Conservation (phyloP, 2,888 invertebrate genomes). For the Glyphotaelius pellucidus region DNA sequence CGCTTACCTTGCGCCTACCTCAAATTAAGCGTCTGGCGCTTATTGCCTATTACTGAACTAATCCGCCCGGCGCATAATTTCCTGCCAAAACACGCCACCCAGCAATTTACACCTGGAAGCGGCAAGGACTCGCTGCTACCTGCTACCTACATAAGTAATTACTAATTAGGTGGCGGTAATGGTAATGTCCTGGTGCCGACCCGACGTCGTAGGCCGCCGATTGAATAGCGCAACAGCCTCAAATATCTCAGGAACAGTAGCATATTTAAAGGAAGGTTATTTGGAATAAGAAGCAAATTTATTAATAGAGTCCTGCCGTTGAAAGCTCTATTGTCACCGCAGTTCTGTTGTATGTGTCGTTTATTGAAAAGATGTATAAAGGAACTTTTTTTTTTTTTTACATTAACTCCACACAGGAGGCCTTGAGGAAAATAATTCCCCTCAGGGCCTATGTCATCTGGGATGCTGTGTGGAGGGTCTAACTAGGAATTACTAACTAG, state of each 20-base stretch:
- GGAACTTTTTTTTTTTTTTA: too few species aligned
- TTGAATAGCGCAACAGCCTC: neutral
- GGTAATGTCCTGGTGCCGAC: neutral
- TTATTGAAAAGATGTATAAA: neutral
- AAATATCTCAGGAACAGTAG: neutral
- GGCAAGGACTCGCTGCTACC: neutral
- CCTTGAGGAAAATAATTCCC: too few species aligned
- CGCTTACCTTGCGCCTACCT: neutral
- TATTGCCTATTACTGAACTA: constrained; percentile 16
- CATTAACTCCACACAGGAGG: too few species aligned
- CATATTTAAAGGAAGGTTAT: neutral
- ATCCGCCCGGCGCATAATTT: constrained; percentile 26
- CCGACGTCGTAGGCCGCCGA: neutral
- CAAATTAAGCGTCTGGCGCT: neutral
- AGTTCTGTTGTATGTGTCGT: neutral
- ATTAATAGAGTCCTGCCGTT: neutral
- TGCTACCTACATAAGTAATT: neutral
- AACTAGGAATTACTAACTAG: too few species aligned
- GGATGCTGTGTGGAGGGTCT: too few species aligned
- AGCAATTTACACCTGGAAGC: constrained; percentile 36
- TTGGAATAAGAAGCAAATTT: neutral
- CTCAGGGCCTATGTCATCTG: too few species aligned
- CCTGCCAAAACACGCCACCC: constrained; percentile 33
- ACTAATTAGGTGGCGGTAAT: neutral
- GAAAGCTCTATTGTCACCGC: neutral